These are phyloP conservation scores for Diorhabda elongata DNA, from an alignment of 1,140 invertebrate species.

Conservation along the genomic window DNA sequence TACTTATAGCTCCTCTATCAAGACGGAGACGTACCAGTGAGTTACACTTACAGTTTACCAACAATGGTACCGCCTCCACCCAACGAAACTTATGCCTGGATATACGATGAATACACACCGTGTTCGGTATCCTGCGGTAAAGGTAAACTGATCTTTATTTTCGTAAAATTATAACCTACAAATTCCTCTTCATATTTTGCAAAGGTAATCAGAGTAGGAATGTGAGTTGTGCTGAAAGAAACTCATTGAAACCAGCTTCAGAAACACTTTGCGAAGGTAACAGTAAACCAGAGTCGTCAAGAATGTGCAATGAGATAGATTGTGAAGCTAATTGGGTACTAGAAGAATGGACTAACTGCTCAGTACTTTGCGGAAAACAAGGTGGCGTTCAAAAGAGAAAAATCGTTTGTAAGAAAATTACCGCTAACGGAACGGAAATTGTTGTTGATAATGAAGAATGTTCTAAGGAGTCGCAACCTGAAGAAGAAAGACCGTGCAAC, in stretches of 20 bases:
- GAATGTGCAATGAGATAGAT: slow-evolving; percentile 69
- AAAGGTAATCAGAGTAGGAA: slow-evolving; percentile 69
- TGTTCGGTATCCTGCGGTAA: slow-evolving; percentile 84
- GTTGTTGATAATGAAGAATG: slow-evolving; percentile 74
- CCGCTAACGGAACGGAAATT: slow-evolving; percentile 58
- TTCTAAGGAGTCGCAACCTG: slow-evolving; percentile 63
- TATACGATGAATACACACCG: slow-evolving; percentile 69
- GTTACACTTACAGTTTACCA: slow-evolving; percentile 90
- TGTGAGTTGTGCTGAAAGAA: slow-evolving; percentile 66
- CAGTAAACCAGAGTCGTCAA: slow-evolving; percentile 61
- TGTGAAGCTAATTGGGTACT: slow-evolving; percentile 82
- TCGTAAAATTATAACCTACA: neutral
- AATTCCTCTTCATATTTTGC: slow-evolving; percentile 7
- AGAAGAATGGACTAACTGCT: slow-evolving; percentile 80
- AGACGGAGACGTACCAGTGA: slow-evolving; percentile 78
- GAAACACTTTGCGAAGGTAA: slow-evolving; percentile 73
- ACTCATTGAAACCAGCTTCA: slow-evolving; percentile 64
- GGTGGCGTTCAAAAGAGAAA: slow-evolving; percentile 66
- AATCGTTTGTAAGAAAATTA: slow-evolving; percentile 74
- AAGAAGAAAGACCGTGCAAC: slow-evolving; percentile 69
- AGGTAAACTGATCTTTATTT: slow-evolving; percentile 54
- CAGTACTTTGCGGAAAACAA: slow-evolving; percentile 71
- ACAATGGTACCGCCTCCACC: slow-evolving; percentile 61
- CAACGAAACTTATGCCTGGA: slow-evolving; percentile 75
- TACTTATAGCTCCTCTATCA: slow-evolving; percentile 73